Evolutionary conservation across 2,888 invertebrate species (phyloP), one percentile per base, ranked within the genome.

Genomic region (Lottia scabra): DNA sequence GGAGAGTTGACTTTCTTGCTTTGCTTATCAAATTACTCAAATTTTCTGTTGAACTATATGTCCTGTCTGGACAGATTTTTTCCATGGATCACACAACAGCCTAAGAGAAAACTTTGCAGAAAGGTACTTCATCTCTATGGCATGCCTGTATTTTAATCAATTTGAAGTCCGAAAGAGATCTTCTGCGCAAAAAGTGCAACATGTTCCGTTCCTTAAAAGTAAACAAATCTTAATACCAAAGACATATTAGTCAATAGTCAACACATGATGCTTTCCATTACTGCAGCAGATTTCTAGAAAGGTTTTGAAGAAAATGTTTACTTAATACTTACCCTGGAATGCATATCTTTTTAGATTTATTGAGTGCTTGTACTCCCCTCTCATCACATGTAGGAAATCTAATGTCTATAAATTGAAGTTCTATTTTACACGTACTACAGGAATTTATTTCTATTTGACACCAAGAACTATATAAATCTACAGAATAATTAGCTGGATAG

Each of bases 341-440:
- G 73, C 84, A 84, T 46, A 79, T 65, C 19, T 62, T 70, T 43
- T 67, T 30, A 43, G 56, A 56, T 15, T 56, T 56, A 23, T 56
- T 56, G 5, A 23, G 56, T 56, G 10, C 23, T 10, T 56, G 19
- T 19, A n/a, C 56, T 56, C 23, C 63, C 26, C 23, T 68, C 38
- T 72, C 56, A 23, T 56, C 74, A 68, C 86, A 86, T 19, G 72
- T 70, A 13, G 85, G 84, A 63, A 85, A 83, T 56, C 75, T 72
- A 5, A 86, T 67, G 56, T 82, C 81, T 19, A 78, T 75, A 65
- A 85, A 80, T 30, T 77, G 78, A 16, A 86, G 68, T 38, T 80
- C 74, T 46, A 86, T 78, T 73, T 79, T 81, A 76, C 86, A 86
- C n/a, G 83, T 84, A 75, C 82, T 80, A 69, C 86, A 86, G 23